Conservation (phyloP, 2,797 vertebrate species). For the Babyrousa celebensis region DNA sequence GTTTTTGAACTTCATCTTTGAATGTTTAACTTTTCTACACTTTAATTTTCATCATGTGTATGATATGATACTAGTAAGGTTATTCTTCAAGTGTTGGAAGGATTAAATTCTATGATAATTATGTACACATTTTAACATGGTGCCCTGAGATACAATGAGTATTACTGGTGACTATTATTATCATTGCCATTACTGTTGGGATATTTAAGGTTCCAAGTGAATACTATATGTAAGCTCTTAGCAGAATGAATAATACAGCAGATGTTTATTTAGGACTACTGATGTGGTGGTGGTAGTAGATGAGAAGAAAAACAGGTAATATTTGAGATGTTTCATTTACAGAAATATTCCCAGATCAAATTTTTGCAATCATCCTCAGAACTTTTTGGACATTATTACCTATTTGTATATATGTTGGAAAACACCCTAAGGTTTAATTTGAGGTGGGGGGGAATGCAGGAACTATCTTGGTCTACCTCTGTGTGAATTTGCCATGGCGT, state of each 20-base stretch:
- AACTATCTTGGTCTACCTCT: neutral
- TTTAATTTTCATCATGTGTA: neutral
- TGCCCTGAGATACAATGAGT: neutral
- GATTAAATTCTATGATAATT: neutral
- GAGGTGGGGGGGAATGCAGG: neutral
- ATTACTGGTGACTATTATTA: neutral
- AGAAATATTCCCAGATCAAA: conserved; percentile 28
- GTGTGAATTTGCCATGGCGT: neutral
- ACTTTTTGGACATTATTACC: neutral
- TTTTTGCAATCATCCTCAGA: neutral
- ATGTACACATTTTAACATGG: neutral
- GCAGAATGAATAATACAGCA: accelerated
- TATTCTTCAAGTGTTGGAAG: neutral
- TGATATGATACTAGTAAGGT: neutral
- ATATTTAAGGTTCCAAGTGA: neutral
- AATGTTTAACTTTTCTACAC: neutral
- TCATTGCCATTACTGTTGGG: neutral
- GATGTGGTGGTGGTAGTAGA: neutral
- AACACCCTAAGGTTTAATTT: neutral
- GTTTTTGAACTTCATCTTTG: neutral
- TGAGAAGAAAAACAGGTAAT: neutral
- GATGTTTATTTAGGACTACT: neutral
- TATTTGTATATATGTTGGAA: neutral
- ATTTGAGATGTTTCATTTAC: neutral
- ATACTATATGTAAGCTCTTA: neutral